Evolutionary conservation across 23 tunicate genomes (phyloP).

Genomic region (Phallusia fumigata): DNA sequence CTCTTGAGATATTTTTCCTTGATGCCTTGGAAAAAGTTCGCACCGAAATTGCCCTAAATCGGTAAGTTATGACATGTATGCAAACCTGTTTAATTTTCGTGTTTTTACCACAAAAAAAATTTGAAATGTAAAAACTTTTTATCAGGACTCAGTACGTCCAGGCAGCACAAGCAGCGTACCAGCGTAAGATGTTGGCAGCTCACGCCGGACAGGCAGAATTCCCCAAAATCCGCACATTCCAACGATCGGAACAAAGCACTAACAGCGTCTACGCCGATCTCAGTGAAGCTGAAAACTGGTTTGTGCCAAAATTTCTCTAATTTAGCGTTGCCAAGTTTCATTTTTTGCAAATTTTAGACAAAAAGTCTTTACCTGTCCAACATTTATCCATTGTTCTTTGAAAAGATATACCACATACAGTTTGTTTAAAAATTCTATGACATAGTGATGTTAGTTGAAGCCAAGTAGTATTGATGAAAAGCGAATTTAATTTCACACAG

Average conservation of each 20-base stretch:
- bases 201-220: conserved; percentile 83
- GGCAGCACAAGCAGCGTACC: conserved; percentile 85
- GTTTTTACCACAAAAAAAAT: too few relatives aligned
- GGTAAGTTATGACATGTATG: conserved; percentile 25
- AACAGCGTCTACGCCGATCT: conserved; percentile 69
- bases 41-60: conserved; percentile 70
- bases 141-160: conserved; percentile 78
- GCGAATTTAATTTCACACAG: too few relatives aligned
- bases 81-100: too few relatives aligned
- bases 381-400: too few relatives aligned
- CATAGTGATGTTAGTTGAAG: too few relatives aligned
- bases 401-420: too few relatives aligned
- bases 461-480: too few relatives aligned
- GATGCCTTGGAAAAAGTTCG: conserved; percentile 92
- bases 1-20: conserved; percentile 76
- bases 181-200: conserved; percentile 90
- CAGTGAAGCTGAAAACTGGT: conserved; percentile 63
- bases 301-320: neutral
- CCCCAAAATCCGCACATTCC: conserved; percentile 82
- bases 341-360: too few relatives aligned
- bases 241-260: conserved; percentile 36
- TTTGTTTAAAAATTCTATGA: too few relatives aligned
- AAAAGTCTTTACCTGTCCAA: too few relatives aligned
- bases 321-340: too few relatives aligned
- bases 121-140: neutral